A percentile compares a stretch with the other conserved stretches of the same genome.
Evolutionary conservation across 2,888 invertebrate species (phyloP).

Genomic region (Melanostoma mellinum): DNA sequence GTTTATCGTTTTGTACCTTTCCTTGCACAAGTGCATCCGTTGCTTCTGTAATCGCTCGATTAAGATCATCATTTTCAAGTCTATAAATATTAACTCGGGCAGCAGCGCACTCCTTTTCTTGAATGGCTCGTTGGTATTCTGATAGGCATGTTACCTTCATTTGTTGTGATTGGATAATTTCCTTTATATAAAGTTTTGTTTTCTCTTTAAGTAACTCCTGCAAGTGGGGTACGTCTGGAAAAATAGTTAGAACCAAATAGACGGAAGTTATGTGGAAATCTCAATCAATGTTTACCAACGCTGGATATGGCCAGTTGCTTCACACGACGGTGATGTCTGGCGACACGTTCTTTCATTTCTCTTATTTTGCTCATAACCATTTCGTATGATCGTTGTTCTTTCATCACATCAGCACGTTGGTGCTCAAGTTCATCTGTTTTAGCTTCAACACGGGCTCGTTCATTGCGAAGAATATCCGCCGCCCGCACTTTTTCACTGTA

Average conservation of each 20-base stretch:
- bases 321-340: conserved; percentile 58
- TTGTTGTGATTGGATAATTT: conserved; percentile 77
- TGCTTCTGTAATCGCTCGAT: conserved; percentile 72
- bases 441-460: conserved; percentile 75
- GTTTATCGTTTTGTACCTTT: conserved; percentile 72
- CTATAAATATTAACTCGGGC: conserved; percentile 75
- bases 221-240: conserved; percentile 77
- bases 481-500: conserved; percentile 71
- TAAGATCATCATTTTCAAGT: conserved; percentile 74
- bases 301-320: conserved; percentile 52
- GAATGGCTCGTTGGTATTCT: conserved; percentile 76
- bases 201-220: conserved; percentile 74
- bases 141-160: conserved; percentile 76
- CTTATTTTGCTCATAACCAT: conserved; percentile 73
- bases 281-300: conserved; percentile 21
- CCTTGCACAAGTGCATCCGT: conserved; percentile 77
- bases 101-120: conserved; percentile 75
- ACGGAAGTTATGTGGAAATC: neutral
- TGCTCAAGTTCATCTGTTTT: conserved; percentile 77
- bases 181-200: conserved; percentile 74
- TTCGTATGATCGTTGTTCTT: conserved; percentile 77
- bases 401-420: conserved; percentile 75
- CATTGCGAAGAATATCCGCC: conserved; percentile 76
- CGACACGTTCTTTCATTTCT: conserved; percentile 67
- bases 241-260: neutral